Percentiles rank a stretch among this genome's conserved stretches.
These are phyloP conservation scores for Drosophila nigricruria DNA, from an alignment of 2,888 invertebrate species.

Conservation along the genomic window DNA sequence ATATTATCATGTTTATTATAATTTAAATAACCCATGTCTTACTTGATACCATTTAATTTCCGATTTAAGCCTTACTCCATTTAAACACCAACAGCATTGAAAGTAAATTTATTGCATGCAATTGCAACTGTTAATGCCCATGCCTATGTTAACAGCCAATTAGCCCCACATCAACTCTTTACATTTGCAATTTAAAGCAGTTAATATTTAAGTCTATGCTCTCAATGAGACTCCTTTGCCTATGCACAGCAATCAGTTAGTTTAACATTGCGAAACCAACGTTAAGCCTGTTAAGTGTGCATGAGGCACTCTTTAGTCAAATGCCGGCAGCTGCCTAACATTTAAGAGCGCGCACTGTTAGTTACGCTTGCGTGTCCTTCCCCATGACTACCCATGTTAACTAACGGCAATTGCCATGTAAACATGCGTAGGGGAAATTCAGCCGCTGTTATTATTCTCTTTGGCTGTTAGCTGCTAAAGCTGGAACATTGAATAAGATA, in stretches of 20 bases:
- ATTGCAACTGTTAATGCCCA: not conserved
- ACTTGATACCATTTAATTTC: not conserved
- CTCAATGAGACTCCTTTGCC: not conserved
- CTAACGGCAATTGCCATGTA: not conserved
- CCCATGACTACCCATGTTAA: not conserved
- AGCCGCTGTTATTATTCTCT: constrained; percentile 19
- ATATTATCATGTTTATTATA: too few species aligned
- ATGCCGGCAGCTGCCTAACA: not conserved
- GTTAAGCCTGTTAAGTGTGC: not conserved
- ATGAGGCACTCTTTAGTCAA: not conserved
- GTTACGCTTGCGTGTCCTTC: not conserved
- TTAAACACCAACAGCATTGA: not conserved
- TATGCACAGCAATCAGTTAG: not conserved
- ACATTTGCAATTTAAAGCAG: not conserved
- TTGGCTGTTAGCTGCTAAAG: constrained; percentile 23
- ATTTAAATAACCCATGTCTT: too few species aligned
- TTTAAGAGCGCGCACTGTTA: constrained; percentile 27
- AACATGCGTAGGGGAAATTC: constrained; percentile 24
- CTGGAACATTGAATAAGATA: not conserved
- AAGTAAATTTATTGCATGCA: not conserved
- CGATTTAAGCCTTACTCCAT: not conserved
- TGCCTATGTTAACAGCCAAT: not conserved
- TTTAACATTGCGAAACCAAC: not conserved
- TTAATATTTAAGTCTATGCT: not conserved
- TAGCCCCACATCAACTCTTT: not conserved